Base-by-base conservation (phyloP, 2,113 vertebrate species). In the Chloropsis hardwickii region DNA sequence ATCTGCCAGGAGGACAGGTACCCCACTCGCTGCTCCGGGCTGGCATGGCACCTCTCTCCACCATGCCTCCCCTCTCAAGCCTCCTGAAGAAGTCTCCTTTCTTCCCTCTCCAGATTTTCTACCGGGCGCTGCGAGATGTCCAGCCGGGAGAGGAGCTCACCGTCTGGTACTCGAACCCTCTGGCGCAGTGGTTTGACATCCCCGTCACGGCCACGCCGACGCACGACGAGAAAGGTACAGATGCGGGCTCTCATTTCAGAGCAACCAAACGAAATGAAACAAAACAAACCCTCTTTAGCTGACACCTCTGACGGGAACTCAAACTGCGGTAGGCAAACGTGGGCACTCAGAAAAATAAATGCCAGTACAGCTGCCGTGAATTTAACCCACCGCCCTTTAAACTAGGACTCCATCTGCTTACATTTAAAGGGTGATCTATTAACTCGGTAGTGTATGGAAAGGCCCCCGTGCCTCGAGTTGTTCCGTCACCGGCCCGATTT, bases 1-100 rank as follows among this genome's bases (percentile, higher is more conserved):
- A 99, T 81, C 97, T 99, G 97, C 99, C 99, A 61, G 99, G 99
- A 67, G 99, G 99, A 98, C 99, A 99, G 99, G 99, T 99, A 98
- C 96, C 77, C 24, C 77, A n/a, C 54, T 51, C 25, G 54, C 54
- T 54, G 28, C 69, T 81, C 66, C 67, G 18, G 58, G 66, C 33
- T 25, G 42, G 40, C 73, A 29, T n/a, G 53, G 31, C 40, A 72
- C 54, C 1, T 0, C 19, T 90, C 47, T 71, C 31, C 1, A 2
- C 19, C 76, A 15, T 23, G 35, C 21, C 21, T 65, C 51, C 57
- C 64, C 83, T 71, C 85, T 72, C 53, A 86, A 91, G 76, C 25
- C 72, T 92, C 64, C 65, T 96, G 94, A 97, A 93, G 67, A 86
- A 87, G 53, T 96, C 81, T 94, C 16, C 24, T 94, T 87, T 97